Evolutionary conservation across 1,140 invertebrate species (phyloP).

Genomic region (Caenorhabditis brenneri): DNA sequence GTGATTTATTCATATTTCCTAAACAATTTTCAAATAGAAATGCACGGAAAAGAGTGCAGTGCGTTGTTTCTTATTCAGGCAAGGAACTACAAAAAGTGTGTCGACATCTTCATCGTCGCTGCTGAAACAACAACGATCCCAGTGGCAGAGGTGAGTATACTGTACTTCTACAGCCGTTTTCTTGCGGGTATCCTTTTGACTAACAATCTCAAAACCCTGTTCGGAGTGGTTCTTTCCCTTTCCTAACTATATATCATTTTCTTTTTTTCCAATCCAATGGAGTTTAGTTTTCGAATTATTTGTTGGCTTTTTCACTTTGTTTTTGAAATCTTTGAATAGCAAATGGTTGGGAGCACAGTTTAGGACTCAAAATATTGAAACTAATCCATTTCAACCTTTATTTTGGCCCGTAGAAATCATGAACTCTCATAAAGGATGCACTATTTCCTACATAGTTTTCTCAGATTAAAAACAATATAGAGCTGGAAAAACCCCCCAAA

Average conservation of each 20-base stretch:
- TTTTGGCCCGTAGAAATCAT: too few species aligned
- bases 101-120: conserved; percentile 28
- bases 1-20: background rate
- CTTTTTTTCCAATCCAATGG: background rate
- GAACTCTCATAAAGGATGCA: too few species aligned
- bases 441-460: too few species aligned
- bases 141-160: conserved; percentile 63
- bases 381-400: too few species aligned
- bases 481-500: too few species aligned
- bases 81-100: conserved; percentile 44
- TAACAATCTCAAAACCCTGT: background rate
- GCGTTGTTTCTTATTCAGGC: conserved; percentile 43
- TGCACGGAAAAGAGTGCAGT: conserved; percentile 40
- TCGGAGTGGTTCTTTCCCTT: background rate
- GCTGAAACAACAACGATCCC: conserved; percentile 53
- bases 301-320: background rate
- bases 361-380: too few species aligned
- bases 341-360: too few species aligned
- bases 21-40: background rate
- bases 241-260: background rate
- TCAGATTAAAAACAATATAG: too few species aligned
- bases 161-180: background rate
- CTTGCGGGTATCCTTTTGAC: background rate
- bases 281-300: background rate
- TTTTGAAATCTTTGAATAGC: background rate